Evolutionary conservation across 2,888 invertebrate species (phyloP).

Genomic region (Boloria euphrosyne): DNA sequence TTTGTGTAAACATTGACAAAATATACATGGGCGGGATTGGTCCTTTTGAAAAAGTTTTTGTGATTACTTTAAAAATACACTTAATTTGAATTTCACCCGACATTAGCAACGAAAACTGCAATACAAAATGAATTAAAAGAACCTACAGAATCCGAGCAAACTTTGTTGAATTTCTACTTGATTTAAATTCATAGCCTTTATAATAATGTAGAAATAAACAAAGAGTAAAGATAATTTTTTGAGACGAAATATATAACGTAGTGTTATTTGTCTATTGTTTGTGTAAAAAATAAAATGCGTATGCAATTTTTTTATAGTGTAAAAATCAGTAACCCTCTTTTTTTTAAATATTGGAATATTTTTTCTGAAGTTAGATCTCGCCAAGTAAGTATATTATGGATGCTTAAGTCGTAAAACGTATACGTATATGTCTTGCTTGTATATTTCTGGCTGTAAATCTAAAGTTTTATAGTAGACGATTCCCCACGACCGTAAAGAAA

Average conservation of each 20-base stretch:
- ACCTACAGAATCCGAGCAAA: constrained; percentile 26
- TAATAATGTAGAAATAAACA: constrained; percentile 8
- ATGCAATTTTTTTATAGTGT: no score
- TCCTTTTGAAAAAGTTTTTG: constrained; percentile 12
- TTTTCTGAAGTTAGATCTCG: neutral
- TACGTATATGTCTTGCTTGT: neutral
- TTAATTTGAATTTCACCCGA: constrained; percentile 11
- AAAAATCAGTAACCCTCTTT: no score
- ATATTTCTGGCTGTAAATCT: constrained; percentile 10
- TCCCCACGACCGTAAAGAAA: constrained; percentile 18
- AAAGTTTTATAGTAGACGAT: constrained; percentile 15
- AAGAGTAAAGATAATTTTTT: neutral
- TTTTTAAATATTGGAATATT: neutral
- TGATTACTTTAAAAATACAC: constrained; percentile 2
- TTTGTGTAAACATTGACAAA: constrained; percentile 22
- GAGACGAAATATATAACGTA: neutral
- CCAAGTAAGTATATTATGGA: neutral
- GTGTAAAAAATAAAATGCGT: no score
- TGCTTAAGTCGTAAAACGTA: constrained; percentile 15
- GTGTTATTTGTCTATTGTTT: no score
- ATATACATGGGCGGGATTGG: constrained; percentile 9
- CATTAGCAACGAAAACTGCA: neutral
- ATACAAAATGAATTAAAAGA: constrained; percentile 15
- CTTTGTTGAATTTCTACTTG: constrained; percentile 26
- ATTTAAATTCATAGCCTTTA: constrained; percentile 30